A percentile compares a stretch with the other conserved stretches of the same genome.
Evolutionary conservation across 2,113 vertebrate species (phyloP).

Genomic region (Psilopogon haemacephalus): DNA sequence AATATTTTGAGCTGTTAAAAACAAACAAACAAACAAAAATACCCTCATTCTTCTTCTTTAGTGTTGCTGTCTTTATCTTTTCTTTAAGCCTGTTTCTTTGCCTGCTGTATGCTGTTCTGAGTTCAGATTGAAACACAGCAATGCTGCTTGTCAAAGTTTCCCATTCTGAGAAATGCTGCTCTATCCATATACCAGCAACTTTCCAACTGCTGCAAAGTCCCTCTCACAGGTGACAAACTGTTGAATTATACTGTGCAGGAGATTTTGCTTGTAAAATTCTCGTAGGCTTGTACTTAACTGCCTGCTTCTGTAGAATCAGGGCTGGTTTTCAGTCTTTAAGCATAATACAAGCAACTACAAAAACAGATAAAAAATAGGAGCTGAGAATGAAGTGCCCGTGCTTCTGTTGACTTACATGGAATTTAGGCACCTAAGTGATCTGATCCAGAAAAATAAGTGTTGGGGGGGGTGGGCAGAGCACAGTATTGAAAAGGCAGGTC

Average conservation of each 20-base stretch:
- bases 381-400: neutral
- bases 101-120: neutral
- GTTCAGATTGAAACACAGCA: neutral
- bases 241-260: neutral
- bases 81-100: neutral
- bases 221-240: neutral
- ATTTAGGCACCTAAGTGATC: neutral
- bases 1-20: neutral
- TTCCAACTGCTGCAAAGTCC: neutral
- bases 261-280: neutral
- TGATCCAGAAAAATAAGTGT: neutral
- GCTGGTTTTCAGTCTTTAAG: neutral
- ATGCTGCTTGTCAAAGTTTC: neutral
- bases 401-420: neutral
- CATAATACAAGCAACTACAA: neutral
- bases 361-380: neutral
- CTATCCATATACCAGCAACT: neutral
- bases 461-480: neutral
- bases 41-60: neutral
- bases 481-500: neutral
- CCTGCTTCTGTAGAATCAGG: neutral
- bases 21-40: no score
- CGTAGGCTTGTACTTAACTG: neutral
- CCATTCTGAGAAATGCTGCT: neutral
- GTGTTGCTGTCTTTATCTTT: neutral